phyloP scores from a whole-genome alignment of 2,888 invertebrate genomes.

The Rhamnusium bicolor region DNA sequence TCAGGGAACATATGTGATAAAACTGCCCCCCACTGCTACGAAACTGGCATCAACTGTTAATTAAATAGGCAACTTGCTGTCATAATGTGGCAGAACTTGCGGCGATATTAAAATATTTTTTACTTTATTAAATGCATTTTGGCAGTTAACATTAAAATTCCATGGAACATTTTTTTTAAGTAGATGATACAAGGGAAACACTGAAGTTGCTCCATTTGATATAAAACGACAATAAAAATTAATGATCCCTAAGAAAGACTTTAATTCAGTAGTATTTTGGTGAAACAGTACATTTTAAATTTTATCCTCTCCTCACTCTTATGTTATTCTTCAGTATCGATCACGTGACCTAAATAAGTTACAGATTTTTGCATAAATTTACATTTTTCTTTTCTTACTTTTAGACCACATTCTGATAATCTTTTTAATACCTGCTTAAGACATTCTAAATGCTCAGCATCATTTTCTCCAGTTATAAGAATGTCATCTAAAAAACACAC shows the following conservation, averaged over 20 bases:
- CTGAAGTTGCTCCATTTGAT: no score
- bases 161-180: not conserved
- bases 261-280: no score
- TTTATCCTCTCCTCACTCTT: not conserved
- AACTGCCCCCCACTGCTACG: not conserved
- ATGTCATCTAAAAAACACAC: conserved; percentile 23
- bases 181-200: not conserved
- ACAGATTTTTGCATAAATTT: conserved; percentile 9
- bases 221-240: no score
- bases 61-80: not conserved
- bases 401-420: conserved; percentile 1
- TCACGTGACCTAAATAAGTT: conserved; percentile 28
- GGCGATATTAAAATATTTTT: not conserved
- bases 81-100: not conserved
- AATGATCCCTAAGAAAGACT: no score
- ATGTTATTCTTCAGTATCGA: conserved; percentile 26
- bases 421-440: conserved; percentile 15
- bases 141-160: not conserved
- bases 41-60: not conserved
- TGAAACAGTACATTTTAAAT: not conserved
- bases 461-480: conserved; percentile 3
- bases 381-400: conserved; percentile 16
- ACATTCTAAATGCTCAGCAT: not conserved
- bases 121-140: not conserved
- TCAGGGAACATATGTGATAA: not conserved